Base-by-base conservation (phyloP, 2,888 invertebrate species). In the Himalopsyche tibetana region DNA sequence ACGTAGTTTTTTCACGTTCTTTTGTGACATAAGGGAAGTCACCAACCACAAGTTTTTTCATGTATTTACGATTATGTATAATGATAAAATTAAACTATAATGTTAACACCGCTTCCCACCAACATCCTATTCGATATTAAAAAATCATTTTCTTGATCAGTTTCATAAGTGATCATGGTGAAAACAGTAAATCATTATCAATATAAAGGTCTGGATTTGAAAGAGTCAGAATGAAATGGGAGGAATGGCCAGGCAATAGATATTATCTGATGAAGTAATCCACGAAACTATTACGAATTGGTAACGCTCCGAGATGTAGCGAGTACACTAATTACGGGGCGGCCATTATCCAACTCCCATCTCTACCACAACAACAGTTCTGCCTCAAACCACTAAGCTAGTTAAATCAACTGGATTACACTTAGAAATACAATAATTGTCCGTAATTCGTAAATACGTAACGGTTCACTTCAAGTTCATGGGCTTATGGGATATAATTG, bases 251-350 rank as follows among this genome's bases (percentile, higher is more conserved):
- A n/a, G 55, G 40, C 42, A n/a, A 42, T 9, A 80, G 80, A 80
- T 80, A 42, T 15, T 42, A 80, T 80, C 80, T 80, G 80, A 80
- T 80, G n/a, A 80, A 42, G 80, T 80, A 80, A 80, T 80, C 45
- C 80, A 80, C 45, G 79, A 69, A 85, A 82, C 69, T 45, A 85
- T 85, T 85, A 85, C 38, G 82, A 69, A 85, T 85, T 85, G 69
- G 85, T 55, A 82, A 69, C 74, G 85, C 82, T 84, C 82, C 42
- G 69, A 82, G 82, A 55, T 82, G 74, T 63, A 45, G 80, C 55
- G 63, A 82, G 69, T 45, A 69, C 63, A 28, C 82, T 85, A 85
- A 85, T 85, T 82, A 82, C 55, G 82, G 55, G 4, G 36, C 38
- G 38, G n/a, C 55, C 55, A 40, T 55, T 80, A 80, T 80, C 84